Percentiles rank a stretch among this genome's conserved stretches.
phyloP scores from a whole-genome alignment of 2,113 vertebrate genomes.

The Gallinago jamesoni region DNA sequence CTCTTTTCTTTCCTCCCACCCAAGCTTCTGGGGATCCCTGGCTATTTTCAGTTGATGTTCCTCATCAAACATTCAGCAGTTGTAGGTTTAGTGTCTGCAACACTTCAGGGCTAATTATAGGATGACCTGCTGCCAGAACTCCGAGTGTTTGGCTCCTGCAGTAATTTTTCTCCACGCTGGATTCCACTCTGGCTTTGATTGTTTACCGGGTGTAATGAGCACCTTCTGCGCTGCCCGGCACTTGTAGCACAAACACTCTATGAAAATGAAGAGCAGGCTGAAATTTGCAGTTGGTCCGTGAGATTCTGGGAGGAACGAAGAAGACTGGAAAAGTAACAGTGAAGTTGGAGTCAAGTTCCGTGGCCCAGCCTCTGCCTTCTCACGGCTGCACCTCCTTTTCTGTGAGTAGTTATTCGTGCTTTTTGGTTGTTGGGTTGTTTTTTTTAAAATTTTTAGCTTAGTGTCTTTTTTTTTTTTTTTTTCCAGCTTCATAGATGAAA shows the following conservation, averaged over 20 bases:
- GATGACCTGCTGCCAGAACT: not conserved
- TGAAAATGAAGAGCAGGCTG: not conserved
- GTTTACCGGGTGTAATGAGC: not conserved
- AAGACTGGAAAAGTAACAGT: fast-evolving
- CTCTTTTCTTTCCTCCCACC: not conserved
- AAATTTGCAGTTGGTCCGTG: too few relatives aligned
- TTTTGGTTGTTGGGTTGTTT: not conserved
- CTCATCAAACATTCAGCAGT: not conserved
- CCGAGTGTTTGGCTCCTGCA: not conserved
- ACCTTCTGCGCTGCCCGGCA: not conserved
- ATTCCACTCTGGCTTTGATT: not conserved
- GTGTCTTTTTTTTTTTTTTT: not conserved
- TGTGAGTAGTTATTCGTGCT: not conserved
- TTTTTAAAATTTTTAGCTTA: not conserved
- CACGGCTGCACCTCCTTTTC: not conserved
- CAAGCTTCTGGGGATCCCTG: not conserved
- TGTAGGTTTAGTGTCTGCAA: not conserved
- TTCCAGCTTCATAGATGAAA: not conserved
- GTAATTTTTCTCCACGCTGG: not conserved
- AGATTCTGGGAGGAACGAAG: not conserved
- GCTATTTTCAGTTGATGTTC: not conserved
- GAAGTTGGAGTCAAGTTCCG: not conserved
- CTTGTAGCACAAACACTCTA: not conserved
- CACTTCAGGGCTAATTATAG: not conserved
- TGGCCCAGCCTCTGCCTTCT: not conserved